phyloP scores from a whole-genome alignment of 2,113 vertebrate genomes.

The Bubalus kerabau region DNA sequence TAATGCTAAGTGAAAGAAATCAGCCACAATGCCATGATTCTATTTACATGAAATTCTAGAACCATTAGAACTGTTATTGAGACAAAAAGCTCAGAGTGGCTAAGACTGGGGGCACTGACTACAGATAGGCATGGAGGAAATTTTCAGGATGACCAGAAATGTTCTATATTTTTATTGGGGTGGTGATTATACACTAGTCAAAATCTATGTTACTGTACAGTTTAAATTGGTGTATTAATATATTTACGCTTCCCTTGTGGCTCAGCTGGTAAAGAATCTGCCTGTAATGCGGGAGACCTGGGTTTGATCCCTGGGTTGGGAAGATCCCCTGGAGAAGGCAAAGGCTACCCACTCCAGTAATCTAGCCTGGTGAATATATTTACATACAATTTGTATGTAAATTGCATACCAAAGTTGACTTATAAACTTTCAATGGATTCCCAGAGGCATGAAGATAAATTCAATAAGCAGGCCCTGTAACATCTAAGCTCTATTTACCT shows the following conservation, averaged over 20 bases:
- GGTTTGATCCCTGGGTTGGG: too few relatives aligned
- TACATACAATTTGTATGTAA: not conserved
- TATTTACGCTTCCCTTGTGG: not conserved
- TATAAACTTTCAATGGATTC: not conserved
- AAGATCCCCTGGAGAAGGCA: too few relatives aligned
- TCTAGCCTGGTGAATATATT: not conserved
- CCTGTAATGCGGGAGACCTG: too few relatives aligned
- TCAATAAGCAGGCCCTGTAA: not conserved
- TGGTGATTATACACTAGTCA: not conserved
- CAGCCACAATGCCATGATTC: not conserved
- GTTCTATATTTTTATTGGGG: not conserved
- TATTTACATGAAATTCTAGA: not conserved
- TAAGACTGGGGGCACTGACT: not conserved
- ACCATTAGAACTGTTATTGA: not conserved
- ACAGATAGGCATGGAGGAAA: not conserved
- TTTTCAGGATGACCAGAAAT: not conserved
- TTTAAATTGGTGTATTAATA: not conserved
- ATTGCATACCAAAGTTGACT: not conserved
- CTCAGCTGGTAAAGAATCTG: too few relatives aligned
- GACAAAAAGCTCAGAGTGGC: not conserved
- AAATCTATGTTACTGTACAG: not conserved
- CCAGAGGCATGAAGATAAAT: not conserved
- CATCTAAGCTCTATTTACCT: not conserved
- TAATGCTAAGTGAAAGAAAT: not conserved
- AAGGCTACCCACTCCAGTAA: too few relatives aligned